phyloP scores from a whole-genome alignment of 2,888 invertebrate species.

The Pristionchus mayeri region DNA sequence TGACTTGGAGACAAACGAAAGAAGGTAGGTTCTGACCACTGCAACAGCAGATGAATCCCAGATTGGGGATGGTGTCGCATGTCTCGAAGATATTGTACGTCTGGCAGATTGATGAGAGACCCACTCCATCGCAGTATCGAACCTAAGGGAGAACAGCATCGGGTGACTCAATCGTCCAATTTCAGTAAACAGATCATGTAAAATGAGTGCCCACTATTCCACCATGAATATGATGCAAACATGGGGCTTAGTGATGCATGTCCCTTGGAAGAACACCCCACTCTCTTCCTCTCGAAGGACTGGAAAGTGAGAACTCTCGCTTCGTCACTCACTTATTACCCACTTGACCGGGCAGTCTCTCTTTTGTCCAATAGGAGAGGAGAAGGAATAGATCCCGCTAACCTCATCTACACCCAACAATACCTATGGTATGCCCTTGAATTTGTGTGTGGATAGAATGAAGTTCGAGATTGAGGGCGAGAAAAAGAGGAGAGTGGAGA shows the following conservation, averaged over 20 bases:
- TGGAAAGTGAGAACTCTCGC: background rate
- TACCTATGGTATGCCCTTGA: constrained; percentile 22
- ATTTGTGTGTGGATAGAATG: background rate
- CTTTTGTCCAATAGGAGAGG: background rate
- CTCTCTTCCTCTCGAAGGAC: background rate
- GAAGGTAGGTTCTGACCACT: constrained; percentile 58
- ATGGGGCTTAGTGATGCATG: background rate
- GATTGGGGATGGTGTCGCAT: constrained; percentile 71
- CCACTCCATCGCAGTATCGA: constrained; percentile 74
- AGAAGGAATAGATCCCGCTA: constrained; percentile 22
- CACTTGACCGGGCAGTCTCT: background rate
- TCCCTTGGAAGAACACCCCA: background rate
- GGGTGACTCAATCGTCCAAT: too few species aligned
- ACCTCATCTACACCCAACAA: constrained; percentile 9
- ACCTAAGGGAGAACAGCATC: constrained; percentile 69
- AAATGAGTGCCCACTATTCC: too few species aligned
- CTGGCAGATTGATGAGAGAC: constrained; percentile 73
- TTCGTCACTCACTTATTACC: background rate
- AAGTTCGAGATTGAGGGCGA: constrained; percentile 9
- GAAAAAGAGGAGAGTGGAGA: background rate
- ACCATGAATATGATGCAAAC: constrained; percentile 19
- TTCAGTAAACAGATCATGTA: too few species aligned
- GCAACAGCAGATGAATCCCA: constrained; percentile 74
- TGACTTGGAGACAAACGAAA: too few species aligned
- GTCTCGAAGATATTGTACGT: constrained; percentile 72